Evolutionary conservation across 2,797 vertebrate genomes (phyloP).

Genomic region (Coregonus suidteri): DNA sequence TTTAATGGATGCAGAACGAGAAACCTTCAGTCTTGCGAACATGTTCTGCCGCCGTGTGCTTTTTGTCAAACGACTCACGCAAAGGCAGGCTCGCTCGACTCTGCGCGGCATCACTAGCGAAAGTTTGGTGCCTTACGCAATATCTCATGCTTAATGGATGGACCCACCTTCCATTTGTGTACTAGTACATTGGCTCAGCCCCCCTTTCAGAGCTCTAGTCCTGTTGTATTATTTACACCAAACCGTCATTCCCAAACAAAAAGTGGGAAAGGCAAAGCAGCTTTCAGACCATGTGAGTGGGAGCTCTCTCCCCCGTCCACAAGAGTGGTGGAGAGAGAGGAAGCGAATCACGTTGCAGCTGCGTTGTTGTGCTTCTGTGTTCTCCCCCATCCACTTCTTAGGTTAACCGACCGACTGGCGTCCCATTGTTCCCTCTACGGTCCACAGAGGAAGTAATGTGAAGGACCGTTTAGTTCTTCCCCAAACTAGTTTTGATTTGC

Average conservation of each 20-base stretch:
- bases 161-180: too few species aligned
- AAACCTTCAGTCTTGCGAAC: constrained; percentile 19
- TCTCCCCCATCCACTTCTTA: not conserved
- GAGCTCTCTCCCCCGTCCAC: not conserved
- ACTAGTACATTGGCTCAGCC: constrained; percentile 5
- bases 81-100: not conserved
- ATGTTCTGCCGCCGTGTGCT: constrained; percentile 5
- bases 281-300: not conserved
- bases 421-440: not conserved
- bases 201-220: not conserved
- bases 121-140: too few species aligned
- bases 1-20: constrained; percentile 32
- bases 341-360: not conserved
- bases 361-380: not conserved
- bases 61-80: constrained; percentile 12
- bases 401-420: not conserved
- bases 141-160: too few species aligned
- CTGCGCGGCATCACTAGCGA: too few species aligned
- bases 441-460: not conserved
- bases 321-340: not conserved
- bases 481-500: not conserved
- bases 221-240: not conserved
- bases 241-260: not conserved
- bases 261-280: constrained; percentile 1
- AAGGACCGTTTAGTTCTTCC: not conserved